Percentiles rank a stretch among this genome's conserved stretches.
These are phyloP conservation scores for Craniophora ligustri DNA, from an alignment of 2,888 invertebrate species.

Conservation along the genomic window DNA sequence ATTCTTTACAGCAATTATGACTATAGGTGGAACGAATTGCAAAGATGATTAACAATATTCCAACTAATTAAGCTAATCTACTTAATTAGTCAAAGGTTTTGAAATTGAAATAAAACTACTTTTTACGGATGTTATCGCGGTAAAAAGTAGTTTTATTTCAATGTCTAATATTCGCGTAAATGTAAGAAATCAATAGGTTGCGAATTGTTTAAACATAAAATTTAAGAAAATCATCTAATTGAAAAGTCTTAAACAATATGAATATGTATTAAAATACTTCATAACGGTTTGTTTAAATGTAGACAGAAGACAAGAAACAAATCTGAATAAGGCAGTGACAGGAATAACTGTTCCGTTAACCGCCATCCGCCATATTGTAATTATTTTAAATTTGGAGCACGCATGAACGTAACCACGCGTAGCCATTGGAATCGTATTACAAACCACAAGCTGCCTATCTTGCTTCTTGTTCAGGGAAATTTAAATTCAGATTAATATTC, in stretches of 20 bases:
- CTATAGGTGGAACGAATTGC: too few relatives aligned
- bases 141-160: too few relatives aligned
- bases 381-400: slow-evolving; percentile 49
- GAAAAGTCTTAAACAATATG: too few relatives aligned
- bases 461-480: slow-evolving; percentile 14
- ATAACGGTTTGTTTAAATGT: too few relatives aligned
- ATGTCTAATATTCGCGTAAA: too few relatives aligned
- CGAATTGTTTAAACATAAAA: too few relatives aligned
- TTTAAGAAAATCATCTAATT: too few relatives aligned
- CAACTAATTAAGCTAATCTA: neutral
- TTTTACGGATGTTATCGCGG: too few relatives aligned
- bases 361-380: slow-evolving; percentile 37
- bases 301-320: slow-evolving; percentile 13
- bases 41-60: neutral
- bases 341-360: slow-evolving; percentile 33
- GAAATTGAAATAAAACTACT: too few relatives aligned
- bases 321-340: slow-evolving; percentile 25
- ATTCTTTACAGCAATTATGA: too few relatives aligned
- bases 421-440: slow-evolving; percentile 37
- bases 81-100: neutral
- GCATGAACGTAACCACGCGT: slow-evolving; percentile 31
- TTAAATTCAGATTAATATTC: slow-evolving; percentile 7
- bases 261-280: too few relatives aligned
- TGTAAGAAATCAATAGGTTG: too few relatives aligned
- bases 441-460: slow-evolving; percentile 30